These are phyloP conservation scores for Acromyrmex heyeri DNA, from an alignment of 1,140 invertebrate species.

Conservation along the genomic window DNA sequence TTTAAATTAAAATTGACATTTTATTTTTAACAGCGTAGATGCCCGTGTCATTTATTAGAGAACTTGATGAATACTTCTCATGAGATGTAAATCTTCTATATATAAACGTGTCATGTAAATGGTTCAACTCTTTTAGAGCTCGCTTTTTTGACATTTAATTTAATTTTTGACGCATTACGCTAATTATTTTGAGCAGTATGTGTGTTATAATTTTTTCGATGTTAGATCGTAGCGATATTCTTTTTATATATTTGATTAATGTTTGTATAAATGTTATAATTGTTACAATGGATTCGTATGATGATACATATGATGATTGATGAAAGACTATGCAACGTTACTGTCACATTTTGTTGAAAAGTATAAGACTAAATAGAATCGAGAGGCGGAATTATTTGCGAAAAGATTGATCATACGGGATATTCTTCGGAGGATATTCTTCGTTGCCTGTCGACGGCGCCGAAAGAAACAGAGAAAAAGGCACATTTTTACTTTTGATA, in stretches of 20 bases:
- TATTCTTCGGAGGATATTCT: not conserved
- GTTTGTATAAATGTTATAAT: not conserved
- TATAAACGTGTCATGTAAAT: not conserved
- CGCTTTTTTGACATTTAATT: not conserved
- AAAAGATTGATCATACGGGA: not conserved
- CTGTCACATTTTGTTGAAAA: not conserved
- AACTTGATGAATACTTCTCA: not conserved
- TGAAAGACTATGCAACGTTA: not conserved
- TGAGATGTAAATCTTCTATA: not conserved
- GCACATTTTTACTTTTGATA: not conserved
- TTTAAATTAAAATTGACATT: too few species aligned
- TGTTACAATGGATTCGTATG: not conserved
- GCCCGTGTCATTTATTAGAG: too few species aligned
- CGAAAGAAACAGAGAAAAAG: not conserved
- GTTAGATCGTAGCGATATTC: too few species aligned
- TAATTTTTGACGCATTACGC: not conserved
- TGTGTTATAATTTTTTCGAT: not conserved
- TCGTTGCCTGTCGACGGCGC: not conserved
- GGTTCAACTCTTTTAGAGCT: not conserved
- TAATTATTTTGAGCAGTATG: not conserved
- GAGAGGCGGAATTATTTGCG: not conserved
- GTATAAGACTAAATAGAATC: not conserved
- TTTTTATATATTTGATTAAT: conserved; percentile 20
- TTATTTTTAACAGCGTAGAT: too few species aligned
- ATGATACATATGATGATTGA: conserved; percentile 7